Base-by-base conservation (phyloP, 2,113 vertebrate genomes). In the Podocnemis expansa region DNA sequence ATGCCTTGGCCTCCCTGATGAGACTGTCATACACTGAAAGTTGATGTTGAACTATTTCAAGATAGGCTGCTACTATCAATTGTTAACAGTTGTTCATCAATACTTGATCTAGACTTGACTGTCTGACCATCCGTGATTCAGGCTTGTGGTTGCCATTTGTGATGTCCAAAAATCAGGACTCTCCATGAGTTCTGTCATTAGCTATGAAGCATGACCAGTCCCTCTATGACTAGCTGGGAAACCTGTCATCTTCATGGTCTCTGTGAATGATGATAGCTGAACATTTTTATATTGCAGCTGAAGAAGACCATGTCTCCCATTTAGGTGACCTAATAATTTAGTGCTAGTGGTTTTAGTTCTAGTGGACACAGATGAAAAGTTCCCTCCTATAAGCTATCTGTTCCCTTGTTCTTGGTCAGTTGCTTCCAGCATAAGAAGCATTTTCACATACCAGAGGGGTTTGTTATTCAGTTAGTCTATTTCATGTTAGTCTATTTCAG, bases 1-100 rank as follows among this genome's bases (percentile, higher is more conserved):
- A 10, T 6, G 60, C 6, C 19, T 38, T 9, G 4, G 3, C 4
- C 25, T 55, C 56, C 60, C 16, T 6, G 85, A 70, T 17, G 29
- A 55, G 80, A 83, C 4, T 52, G 49, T 34, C 4, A 0, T 8
- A 3, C 0, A 6, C 49, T 3, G n/a, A 55, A 81, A 22, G 45
- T 24, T 93, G 58, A 24, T 19, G 58, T 45, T 1, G 58, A 16
- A 43, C 45, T 41, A 25, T 43, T 41, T 81, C 67, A 80, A 25
- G 45, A 10, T 38, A 17, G 60, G 29, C 11, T 10, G 6, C 41
- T 43, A 60, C 47, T 7, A 24, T 54, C 86, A 88, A 41, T 31
- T 29, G 3, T 13, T 2, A 54, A 11, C 34, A 86, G 12, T 45
- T 93, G 58, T 21, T 31, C 49, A 0, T 34, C 21, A 29, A 38